Evolutionary conservation across 1,140 invertebrate species (phyloP).

Genomic region (Andrena cerasifolii): DNA sequence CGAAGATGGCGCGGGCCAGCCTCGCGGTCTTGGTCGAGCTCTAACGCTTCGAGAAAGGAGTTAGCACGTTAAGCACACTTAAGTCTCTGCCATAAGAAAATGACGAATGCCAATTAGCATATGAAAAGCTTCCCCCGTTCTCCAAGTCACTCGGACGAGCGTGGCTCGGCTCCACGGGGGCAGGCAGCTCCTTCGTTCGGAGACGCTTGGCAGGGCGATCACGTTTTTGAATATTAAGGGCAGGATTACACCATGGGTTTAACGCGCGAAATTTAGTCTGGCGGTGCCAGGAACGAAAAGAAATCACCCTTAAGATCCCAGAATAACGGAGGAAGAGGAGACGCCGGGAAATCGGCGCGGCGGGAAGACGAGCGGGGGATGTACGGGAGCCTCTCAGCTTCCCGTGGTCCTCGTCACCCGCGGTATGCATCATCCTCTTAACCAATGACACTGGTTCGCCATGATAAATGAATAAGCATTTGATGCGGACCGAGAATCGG

Average conservation of each 20-base stretch:
- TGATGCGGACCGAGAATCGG: not conserved
- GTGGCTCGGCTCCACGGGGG: not conserved
- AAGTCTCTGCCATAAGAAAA: constrained; percentile 81
- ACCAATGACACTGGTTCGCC: not conserved
- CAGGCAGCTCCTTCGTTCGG: constrained; percentile 39
- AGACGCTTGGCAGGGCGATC: constrained; percentile 80
- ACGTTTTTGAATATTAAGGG: constrained; percentile 84
- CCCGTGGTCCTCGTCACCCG: constrained; percentile 1
- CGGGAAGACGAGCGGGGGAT: not conserved
- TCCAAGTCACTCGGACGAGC: constrained; percentile 34
- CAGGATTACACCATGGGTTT: constrained; percentile 81
- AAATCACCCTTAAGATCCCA: constrained; percentile 78
- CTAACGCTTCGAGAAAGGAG: constrained; percentile 58
- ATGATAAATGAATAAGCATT: constrained; percentile 31
- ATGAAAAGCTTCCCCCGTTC: constrained; percentile 79
- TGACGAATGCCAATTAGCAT: constrained; percentile 83
- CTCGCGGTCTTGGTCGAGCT: constrained; percentile 17
- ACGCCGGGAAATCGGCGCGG: not conserved
- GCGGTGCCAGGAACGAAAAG: constrained; percentile 70
- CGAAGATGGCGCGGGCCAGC: constrained; percentile 16
- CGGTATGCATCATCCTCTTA: constrained; percentile 38
- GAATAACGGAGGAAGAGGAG: constrained; percentile 5
- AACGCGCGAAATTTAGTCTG: constrained; percentile 81
- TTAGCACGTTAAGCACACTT: constrained; percentile 78
- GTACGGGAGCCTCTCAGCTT: not conserved